Evolutionary conservation across 2,797 vertebrate genomes (phyloP), one percentile per base, ranked within the genome.

Genomic region (Molothrus aeneus): DNA sequence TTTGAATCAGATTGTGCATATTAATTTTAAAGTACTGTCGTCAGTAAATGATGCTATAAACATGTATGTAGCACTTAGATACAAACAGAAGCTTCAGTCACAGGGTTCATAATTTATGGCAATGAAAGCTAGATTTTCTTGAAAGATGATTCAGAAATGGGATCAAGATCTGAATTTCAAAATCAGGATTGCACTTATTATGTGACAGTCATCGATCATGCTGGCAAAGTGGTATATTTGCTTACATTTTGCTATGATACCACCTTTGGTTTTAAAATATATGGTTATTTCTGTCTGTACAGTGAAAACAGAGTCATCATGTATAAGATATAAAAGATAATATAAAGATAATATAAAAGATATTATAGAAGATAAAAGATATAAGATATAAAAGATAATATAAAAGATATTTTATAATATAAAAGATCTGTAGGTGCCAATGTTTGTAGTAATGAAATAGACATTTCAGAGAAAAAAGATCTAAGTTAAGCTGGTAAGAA

Each of bases 121-220:
- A 65, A 3, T 38, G 25, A 89, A 86, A 29, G 26, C 10, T 25
- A 19, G 71, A 8, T 86, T 90, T 95, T 69, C 51, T 65, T 79
- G 57, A 42, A 45, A 86, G 48, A 6, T 34, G 10, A 26, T 56
- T n/a, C 26, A 53, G 59, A 83, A 92, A 57, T 24, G 50, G 34
- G 26, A n/a, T 91, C 14, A 32, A 40, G 54, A 65, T 80, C 40
- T 71, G 63, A 53, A 71, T n/a, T 83, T 42, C 25, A 45, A 51
- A 86, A 88, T 72, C 13, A 69, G 32, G 8, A 4, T 42, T 69
- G 36, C 25, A 16, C 22, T 91, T 72, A 36, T 2, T 64, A 21
- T 5, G 14, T 71, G 51, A 14, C 6, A 7, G n/a, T 47, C 17
- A 14, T 75, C 0, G 9, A 1, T 34, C 3, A 2, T 56, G 36